phyloP scores from a whole-genome alignment of 1,140 invertebrate genomes.

The Helicoverpa zea region DNA sequence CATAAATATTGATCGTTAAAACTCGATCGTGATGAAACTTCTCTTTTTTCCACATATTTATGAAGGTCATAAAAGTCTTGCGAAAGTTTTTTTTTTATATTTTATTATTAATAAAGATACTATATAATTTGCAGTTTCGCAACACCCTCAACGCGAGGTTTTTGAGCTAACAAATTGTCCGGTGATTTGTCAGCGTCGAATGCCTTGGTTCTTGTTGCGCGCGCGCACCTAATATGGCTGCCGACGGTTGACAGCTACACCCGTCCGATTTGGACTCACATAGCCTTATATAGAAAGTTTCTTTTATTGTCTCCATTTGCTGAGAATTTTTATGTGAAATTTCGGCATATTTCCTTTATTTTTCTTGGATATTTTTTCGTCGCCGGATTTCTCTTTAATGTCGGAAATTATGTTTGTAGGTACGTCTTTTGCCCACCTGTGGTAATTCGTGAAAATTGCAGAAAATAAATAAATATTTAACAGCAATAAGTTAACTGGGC shows the following conservation, averaged over 20 bases:
- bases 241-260: constrained; percentile 65
- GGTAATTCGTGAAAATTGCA: background rate
- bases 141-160: constrained; percentile 63
- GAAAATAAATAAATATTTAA: background rate
- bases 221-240: constrained; percentile 75
- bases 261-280: constrained; percentile 61
- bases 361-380: constrained; percentile 56
- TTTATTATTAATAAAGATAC: constrained; percentile 1
- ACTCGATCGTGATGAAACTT: background rate
- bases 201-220: constrained; percentile 71
- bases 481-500: no score
- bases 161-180: constrained; percentile 79
- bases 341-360: constrained; percentile 47
- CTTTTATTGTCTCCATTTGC: constrained; percentile 72
- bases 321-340: constrained; percentile 53
- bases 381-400: constrained; percentile 61
- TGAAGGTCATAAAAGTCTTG: background rate
- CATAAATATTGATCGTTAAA: constrained; percentile 22
- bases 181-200: constrained; percentile 80
- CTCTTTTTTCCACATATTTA: constrained; percentile 24
- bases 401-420: constrained; percentile 31
- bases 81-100: background rate
- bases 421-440: background rate
- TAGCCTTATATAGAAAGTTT: constrained; percentile 61
- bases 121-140: constrained; percentile 43